Evolutionary conservation across 2,113 vertebrate genomes (phyloP).

Genomic region (Mormyrus iriodes): DNA sequence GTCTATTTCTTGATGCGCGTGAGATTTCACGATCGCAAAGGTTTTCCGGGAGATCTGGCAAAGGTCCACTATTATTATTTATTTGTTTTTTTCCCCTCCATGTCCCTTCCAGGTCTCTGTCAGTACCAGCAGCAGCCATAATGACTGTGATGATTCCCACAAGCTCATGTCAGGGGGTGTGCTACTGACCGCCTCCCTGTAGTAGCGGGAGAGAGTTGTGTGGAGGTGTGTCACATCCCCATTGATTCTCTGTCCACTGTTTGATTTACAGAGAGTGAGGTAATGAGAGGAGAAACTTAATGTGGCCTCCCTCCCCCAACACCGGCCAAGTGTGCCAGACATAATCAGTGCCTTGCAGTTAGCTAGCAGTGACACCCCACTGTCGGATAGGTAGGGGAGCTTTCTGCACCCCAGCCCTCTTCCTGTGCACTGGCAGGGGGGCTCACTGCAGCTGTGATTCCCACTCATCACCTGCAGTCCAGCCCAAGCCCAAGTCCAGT

Average conservation of each 20-base stretch:
- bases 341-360: background rate
- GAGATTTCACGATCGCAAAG: too few species aligned
- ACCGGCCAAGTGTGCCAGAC: background rate
- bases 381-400: background rate
- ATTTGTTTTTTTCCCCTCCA: background rate
- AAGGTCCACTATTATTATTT: background rate
- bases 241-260: background rate
- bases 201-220: background rate
- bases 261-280: background rate
- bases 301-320: background rate
- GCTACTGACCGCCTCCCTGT: background rate
- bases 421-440: constrained; percentile 48
- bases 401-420: background rate
- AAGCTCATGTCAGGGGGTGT: background rate
- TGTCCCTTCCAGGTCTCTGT: background rate
- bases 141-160: background rate
- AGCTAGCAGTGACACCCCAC: background rate
- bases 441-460: constrained; percentile 36
- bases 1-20: too few species aligned
- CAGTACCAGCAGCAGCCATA: background rate
- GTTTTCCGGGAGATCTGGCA: too few species aligned
- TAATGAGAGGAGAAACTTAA: background rate
- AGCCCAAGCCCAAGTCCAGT: constrained; percentile 39
- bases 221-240: background rate
- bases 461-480: background rate